Evolutionary conservation across 2,797 vertebrate genomes (phyloP).

Genomic region (Trematomus bernacchii): DNA sequence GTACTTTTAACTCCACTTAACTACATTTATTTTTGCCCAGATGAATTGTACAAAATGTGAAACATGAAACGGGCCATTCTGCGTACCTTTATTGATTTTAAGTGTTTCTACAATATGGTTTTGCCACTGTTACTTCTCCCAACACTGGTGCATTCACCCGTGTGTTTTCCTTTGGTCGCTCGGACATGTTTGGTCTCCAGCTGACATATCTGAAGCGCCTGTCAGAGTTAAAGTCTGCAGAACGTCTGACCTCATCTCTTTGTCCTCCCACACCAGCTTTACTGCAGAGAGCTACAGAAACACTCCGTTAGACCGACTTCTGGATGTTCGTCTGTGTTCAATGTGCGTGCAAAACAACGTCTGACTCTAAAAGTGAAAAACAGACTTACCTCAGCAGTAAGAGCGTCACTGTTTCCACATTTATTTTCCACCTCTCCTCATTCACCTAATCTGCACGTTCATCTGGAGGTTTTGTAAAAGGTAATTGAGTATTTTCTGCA

Average conservation of each 20-base stretch:
- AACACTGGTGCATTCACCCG: background rate
- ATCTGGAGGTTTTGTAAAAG: conserved; percentile 28
- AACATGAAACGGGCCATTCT: too few relatives aligned
- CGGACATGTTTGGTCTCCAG: background rate
- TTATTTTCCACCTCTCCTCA: conserved; percentile 49
- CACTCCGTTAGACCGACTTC: background rate
- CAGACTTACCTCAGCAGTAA: conserved; percentile 45
- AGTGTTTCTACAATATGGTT: too few relatives aligned
- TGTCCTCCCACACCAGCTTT: conserved; percentile 12
- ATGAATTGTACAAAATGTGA: too few relatives aligned
- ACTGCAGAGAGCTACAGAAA: background rate
- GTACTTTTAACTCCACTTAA: too few relatives aligned
- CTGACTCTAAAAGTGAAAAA: background rate
- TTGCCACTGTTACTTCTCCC: too few relatives aligned
- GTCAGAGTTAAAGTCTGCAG: conserved; percentile 24
- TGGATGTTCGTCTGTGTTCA: background rate
- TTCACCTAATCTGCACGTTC: background rate
- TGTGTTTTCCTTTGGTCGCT: background rate
- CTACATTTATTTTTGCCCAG: too few relatives aligned
- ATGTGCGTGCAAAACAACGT: background rate
- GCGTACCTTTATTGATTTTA: too few relatives aligned
- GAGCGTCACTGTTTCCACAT: conserved; percentile 37
- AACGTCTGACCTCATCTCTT: conserved; percentile 31
- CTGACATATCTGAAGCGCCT: conserved; percentile 45
- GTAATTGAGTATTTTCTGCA: conserved; percentile 57